Evolutionary conservation across 1,140 invertebrate genomes (phyloP).

Genomic region (Euura saliciscinereae): DNA sequence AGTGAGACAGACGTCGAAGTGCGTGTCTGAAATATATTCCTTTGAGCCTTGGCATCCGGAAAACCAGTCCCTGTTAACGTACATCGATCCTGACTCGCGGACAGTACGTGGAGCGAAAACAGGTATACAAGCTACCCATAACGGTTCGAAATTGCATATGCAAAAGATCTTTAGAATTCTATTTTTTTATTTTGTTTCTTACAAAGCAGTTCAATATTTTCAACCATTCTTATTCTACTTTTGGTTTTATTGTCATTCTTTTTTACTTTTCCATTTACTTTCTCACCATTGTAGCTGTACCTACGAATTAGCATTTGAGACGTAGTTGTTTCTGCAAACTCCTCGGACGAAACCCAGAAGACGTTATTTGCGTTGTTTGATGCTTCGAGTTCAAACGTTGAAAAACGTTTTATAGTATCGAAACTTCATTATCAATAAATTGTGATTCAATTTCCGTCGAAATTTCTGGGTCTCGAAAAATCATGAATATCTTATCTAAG

Average conservation of each 20-base stretch:
- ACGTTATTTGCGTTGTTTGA: conserved; percentile 13
- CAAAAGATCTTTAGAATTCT: background rate
- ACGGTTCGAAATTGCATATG: background rate
- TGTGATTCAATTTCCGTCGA: too few relatives aligned
- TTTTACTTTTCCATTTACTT: background rate
- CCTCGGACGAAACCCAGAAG: background rate
- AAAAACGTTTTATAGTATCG: too few relatives aligned
- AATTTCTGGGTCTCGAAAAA: background rate
- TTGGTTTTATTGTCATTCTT: background rate
- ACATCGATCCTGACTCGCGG: background rate
- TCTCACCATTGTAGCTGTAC: background rate
- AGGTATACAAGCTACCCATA: background rate
- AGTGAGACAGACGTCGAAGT: too few relatives aligned
- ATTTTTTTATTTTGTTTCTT: too few relatives aligned
- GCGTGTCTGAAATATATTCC: too few relatives aligned
- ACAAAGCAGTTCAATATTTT: background rate
- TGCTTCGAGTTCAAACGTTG: too few relatives aligned
- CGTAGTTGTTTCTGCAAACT: too few relatives aligned
- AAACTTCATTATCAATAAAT: too few relatives aligned
- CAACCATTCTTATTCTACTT: too few relatives aligned
- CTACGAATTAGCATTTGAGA: background rate
- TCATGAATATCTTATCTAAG: too few relatives aligned
- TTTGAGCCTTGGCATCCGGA: background rate
- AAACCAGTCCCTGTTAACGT: background rate
- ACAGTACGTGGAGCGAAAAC: background rate